These are phyloP conservation scores for Phymatocera aterrima DNA, from an alignment of 2,888 invertebrate species.

Conservation along the genomic window DNA sequence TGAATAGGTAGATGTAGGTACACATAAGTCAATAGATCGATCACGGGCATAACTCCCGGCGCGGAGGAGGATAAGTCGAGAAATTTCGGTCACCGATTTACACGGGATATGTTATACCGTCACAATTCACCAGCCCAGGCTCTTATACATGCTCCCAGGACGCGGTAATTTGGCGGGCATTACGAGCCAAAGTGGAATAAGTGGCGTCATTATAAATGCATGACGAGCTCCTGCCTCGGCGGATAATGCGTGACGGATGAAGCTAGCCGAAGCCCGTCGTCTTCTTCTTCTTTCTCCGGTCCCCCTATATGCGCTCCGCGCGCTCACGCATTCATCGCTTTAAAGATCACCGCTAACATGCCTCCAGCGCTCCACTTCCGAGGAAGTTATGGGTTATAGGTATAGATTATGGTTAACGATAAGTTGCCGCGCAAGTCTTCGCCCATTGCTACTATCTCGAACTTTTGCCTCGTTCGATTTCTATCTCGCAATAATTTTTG, in stretches of 20 bases:
- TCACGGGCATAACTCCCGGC: neutral
- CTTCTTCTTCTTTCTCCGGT: neutral
- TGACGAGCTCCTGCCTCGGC: slow-evolving; percentile 43
- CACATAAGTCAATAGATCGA: no score
- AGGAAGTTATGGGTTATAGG: neutral
- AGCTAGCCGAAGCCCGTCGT: slow-evolving; percentile 27
- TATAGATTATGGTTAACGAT: slow-evolving; percentile 27
- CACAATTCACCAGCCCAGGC: no score
- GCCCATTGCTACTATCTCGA: neutral
- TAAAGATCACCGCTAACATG: slow-evolving; percentile 36
- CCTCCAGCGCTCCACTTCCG: slow-evolving; percentile 14
- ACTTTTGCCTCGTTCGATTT: neutral
- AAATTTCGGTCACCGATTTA: slow-evolving; percentile 1
- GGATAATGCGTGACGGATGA: slow-evolving; percentile 49
- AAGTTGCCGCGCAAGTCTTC: slow-evolving; percentile 3
- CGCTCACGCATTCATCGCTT: slow-evolving; percentile 43
- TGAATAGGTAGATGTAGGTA: no score
- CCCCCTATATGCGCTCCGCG: slow-evolving; percentile 1
- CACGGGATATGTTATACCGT: neutral
- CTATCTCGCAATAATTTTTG: neutral
- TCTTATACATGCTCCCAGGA: no score
- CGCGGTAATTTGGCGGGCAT: slow-evolving; percentile 39
- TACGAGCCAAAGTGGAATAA: slow-evolving; percentile 47
- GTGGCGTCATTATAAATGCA: slow-evolving; percentile 48
- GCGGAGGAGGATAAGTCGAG: neutral